Evolutionary conservation across 1,140 invertebrate genomes (phyloP), one percentile per base, ranked within the genome.

Genomic region (Myzus persicae): DNA sequence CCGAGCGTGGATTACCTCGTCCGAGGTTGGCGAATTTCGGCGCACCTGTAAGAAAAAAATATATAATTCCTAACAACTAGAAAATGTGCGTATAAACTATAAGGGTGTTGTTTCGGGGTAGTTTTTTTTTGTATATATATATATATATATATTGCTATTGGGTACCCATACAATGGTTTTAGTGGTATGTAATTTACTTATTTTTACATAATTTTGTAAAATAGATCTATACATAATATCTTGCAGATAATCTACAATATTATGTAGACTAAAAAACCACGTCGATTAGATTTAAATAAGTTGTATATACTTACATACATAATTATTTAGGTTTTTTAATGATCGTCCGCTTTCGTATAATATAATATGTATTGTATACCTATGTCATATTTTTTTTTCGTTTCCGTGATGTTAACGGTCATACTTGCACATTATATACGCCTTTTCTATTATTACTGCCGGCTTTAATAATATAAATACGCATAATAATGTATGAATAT

Each of bases 51-150:
- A 38, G n/a, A 40, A 82, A 82, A 82, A 82, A 38, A n/a, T n/a
- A n/a, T 76, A 76, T 76, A 18, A 76, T 76, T 76, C 36, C 31
- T 76, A 76, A 76, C 36, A n/a, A n/a, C 59, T 76, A 36, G 14
- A 76, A 76, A 76, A 76, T 76, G 14, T 76, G 59, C 59, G n/a
- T 76, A 76, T 76, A 76, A 76, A n/a, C n/a, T 76, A n/a, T 76
- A n/a, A 76, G n/a, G n/a, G 59, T n/a, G 59, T 76, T n/a, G 36
- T 76, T 67, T 76, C 22, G 59, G 31, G 31, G 59, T n/a, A 18
- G 31, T n/a, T 76, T 18, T 76, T 76, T 76, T 67, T 67, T 59
- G 3, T 59, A 26, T 26, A 9, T 48, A 48, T 51, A 67, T 18
- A 48, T 18, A 76, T 76, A 76, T 18, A 5, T n/a, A n/a, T 6